Evolutionary conservation across 1,140 invertebrate genomes (phyloP).

Genomic region (Manduca sexta): DNA sequence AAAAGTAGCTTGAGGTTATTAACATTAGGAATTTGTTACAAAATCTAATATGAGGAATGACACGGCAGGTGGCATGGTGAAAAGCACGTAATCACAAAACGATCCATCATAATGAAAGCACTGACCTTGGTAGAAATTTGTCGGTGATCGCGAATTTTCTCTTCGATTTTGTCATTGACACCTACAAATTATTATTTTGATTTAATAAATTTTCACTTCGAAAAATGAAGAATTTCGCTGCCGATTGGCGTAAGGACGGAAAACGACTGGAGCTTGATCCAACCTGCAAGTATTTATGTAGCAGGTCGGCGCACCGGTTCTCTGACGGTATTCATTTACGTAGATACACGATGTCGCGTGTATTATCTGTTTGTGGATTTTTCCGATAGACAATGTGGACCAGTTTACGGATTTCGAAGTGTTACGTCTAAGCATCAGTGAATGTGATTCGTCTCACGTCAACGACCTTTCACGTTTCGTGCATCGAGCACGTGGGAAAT

Average conservation of each 20-base stretch:
- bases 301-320: conserved; percentile 28
- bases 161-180: conserved; percentile 74
- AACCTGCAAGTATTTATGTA: conserved; percentile 49
- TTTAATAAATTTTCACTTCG: conserved; percentile 47
- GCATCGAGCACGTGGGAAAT: background rate
- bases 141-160: conserved; percentile 70
- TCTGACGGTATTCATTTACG: conserved; percentile 16
- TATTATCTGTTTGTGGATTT: background rate
- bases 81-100: conserved; percentile 3
- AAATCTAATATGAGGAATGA: background rate
- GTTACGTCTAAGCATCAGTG: too few species aligned
- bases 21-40: background rate
- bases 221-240: conserved; percentile 41
- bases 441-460: background rate
- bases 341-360: background rate
- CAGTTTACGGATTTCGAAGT: background rate
- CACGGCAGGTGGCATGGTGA: conserved; percentile 2
- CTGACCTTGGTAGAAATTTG: conserved; percentile 72
- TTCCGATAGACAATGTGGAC: conserved; percentile 2
- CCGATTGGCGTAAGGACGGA: conserved; percentile 30
- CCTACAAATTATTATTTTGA: conserved; percentile 52
- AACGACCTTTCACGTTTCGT: background rate
- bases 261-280: conserved; percentile 3
- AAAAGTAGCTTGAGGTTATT: too few species aligned
- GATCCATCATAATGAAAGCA: background rate